Percentiles rank a stretch among this genome's conserved stretches.
Conservation (phyloP, 2,888 invertebrate genomes). For the Habrosyne pyritoides region DNA sequence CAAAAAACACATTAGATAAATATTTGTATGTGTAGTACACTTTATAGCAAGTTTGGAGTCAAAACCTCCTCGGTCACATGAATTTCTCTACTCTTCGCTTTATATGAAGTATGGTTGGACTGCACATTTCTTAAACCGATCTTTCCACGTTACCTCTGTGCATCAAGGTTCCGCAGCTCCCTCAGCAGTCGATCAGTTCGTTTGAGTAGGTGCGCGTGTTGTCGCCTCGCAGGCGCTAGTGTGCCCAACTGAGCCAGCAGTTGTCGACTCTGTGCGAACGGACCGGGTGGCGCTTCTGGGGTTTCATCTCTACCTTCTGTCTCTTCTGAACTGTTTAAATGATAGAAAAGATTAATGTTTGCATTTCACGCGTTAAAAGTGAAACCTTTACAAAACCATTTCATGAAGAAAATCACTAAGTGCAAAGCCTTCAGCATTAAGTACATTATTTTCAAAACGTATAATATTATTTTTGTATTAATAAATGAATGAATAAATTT, state of each 20-base stretch:
- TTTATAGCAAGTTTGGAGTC: too few relatives aligned
- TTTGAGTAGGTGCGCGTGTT: slow-evolving; percentile 92
- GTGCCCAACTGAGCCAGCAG: slow-evolving; percentile 96
- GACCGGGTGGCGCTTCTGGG: slow-evolving; percentile 56
- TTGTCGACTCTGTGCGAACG: slow-evolving; percentile 93
- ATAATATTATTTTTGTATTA: too few relatives aligned
- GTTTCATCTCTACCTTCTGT: not conserved
- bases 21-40: too few relatives aligned
- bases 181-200: slow-evolving; percentile 95
- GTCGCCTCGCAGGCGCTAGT: slow-evolving; percentile 94
- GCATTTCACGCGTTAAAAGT: not conserved
- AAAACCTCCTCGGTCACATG: too few relatives aligned
- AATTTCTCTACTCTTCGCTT: too few relatives aligned
- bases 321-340: not conserved
- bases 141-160: slow-evolving; percentile 89
- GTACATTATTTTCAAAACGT: too few relatives aligned
- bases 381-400: too few relatives aligned
- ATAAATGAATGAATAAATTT: too few relatives aligned
- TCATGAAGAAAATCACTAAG: too few relatives aligned
- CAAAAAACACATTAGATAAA: slow-evolving; percentile 16
- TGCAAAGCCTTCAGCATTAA: too few relatives aligned
- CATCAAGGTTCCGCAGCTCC: slow-evolving; percentile 96
- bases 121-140: too few relatives aligned
- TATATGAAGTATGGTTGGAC: too few relatives aligned
- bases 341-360: not conserved